Evolutionary conservation across 1,140 invertebrate genomes (phyloP).

Genomic region (Globodera rostochiensis): DNA sequence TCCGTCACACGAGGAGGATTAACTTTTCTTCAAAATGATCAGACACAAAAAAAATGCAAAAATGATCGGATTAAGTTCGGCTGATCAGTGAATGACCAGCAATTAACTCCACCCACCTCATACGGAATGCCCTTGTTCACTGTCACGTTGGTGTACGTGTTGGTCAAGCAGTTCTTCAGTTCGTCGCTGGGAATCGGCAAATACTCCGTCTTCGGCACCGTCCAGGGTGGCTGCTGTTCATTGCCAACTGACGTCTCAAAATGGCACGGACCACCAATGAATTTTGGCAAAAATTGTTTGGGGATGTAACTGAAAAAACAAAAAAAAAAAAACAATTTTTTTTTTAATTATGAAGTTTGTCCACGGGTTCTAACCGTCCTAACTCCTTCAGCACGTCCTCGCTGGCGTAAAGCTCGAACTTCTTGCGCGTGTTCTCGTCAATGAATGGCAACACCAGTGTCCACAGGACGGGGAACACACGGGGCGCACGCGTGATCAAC

Average conservation of each 20-base stretch:
- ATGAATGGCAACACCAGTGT: constrained; percentile 94
- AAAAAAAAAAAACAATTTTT: neutral
- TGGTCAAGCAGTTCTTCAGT: constrained; percentile 68
- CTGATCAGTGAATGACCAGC: no score
- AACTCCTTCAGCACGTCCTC: constrained; percentile 68
- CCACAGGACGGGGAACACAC: constrained; percentile 95
- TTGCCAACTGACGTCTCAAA: constrained; percentile 69
- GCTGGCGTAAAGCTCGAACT: constrained; percentile 72
- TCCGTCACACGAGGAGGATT: no score
- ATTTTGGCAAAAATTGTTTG: constrained; percentile 84
- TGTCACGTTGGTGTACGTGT: constrained; percentile 52
- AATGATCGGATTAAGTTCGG: no score
- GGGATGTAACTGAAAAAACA: constrained; percentile 74
- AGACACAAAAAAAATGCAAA: no score
- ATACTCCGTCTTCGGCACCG: constrained; percentile 86
- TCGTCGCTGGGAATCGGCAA: constrained; percentile 74
- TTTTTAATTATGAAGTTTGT: neutral
- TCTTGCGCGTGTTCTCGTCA: constrained; percentile 89
- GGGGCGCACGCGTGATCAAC: constrained; percentile 82
- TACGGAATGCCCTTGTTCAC: constrained; percentile 54
- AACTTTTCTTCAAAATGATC: no score
- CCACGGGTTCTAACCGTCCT: constrained; percentile 68
- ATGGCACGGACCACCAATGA: constrained; percentile 83
- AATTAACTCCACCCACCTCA: constrained; percentile 33
- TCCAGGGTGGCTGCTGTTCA: constrained; percentile 75